These are phyloP conservation scores for Vannuccia rotundouncinata DNA, from an alignment of 2,888 invertebrate species.

Conservation along the genomic window DNA sequence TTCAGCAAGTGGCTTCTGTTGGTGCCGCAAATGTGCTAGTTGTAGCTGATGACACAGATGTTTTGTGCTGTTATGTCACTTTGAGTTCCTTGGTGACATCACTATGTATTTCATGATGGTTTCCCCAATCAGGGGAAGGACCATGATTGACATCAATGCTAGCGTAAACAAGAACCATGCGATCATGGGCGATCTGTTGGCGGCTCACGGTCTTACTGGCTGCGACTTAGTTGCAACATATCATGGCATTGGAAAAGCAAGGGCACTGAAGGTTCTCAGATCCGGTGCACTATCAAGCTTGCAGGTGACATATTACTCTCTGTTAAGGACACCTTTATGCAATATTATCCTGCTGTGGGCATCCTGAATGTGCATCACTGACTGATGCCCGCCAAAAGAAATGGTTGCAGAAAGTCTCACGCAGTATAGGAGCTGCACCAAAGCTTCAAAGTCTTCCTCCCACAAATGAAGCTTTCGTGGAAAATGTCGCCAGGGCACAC, in stretches of 20 bases:
- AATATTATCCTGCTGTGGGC: background rate
- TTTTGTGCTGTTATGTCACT: background rate
- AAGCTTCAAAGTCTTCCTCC: background rate
- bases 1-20: background rate
- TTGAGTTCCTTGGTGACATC: background rate
- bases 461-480: background rate
- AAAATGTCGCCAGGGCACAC: background rate
- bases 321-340: too few relatives aligned
- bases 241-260: background rate
- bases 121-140: background rate
- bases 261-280: background rate
- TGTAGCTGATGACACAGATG: background rate
- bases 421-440: background rate
- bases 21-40: background rate
- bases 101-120: background rate
- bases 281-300: background rate
- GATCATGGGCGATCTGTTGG: background rate
- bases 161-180: background rate
- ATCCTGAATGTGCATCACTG: background rate
- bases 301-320: too few relatives aligned
- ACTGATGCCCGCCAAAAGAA: background rate
- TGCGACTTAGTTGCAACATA: background rate
- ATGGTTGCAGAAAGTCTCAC: background rate
- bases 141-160: background rate
- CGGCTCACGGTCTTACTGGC: conserved; percentile 9